Percentiles rank a stretch among this genome's conserved stretches.
These are phyloP conservation scores for Acanthornis magna DNA, from an alignment of 2,797 vertebrate genomes.

Conservation along the genomic window DNA sequence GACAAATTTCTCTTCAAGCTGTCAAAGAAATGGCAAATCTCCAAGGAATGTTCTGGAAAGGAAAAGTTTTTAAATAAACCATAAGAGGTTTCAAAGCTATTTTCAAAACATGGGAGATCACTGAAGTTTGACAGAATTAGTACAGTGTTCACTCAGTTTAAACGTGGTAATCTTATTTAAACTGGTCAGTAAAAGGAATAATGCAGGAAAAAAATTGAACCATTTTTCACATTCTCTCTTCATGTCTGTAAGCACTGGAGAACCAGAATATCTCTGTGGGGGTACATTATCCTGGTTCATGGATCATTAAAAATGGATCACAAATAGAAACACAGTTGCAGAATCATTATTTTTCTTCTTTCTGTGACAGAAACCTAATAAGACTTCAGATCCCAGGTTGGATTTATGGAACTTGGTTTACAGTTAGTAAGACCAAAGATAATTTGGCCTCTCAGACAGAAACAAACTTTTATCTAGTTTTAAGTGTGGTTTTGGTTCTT, in stretches of 20 bases:
- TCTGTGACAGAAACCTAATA: not conserved
- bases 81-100: constrained; percentile 16
- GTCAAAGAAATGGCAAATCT: constrained; percentile 36
- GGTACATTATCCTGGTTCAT: not conserved
- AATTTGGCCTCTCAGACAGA: not conserved
- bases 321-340: not conserved
- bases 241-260: not conserved
- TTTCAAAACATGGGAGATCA: constrained; percentile 48
- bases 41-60: constrained; percentile 28
- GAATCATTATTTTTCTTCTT: not conserved
- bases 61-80: constrained; percentile 51
- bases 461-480: not conserved
- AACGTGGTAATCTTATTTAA: constrained; percentile 34
- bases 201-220: not conserved
- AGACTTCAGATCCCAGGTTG: not conserved
- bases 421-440: not conserved
- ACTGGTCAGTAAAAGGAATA: not conserved
- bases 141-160: constrained; percentile 54
- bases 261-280: not conserved
- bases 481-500: not conserved
- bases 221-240: not conserved
- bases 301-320: not conserved
- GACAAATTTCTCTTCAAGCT: not conserved
- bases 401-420: not conserved
- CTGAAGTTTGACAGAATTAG: constrained; percentile 52